phyloP scores from a whole-genome alignment of 2,797 vertebrate species.

The Podarcis siculus region DNA sequence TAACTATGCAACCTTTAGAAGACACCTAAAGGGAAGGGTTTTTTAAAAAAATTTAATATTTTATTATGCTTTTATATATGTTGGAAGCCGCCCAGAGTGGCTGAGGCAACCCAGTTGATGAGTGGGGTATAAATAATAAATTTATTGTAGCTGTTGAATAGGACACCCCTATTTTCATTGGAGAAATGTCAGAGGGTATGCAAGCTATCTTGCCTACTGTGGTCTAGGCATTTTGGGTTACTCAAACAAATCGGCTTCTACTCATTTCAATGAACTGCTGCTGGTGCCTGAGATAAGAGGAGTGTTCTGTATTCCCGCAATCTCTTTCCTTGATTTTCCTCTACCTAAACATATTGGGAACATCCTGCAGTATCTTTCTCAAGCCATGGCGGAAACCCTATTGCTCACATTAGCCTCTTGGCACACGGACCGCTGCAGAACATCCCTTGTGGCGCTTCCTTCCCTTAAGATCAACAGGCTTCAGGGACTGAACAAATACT shows the following conservation, averaged over 20 bases:
- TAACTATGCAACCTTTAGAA: too few species aligned
- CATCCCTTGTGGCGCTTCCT: not conserved
- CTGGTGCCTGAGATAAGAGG: not conserved
- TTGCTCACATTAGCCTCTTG: not conserved
- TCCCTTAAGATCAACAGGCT: not conserved
- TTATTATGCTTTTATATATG: too few species aligned
- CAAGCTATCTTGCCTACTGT: not conserved
- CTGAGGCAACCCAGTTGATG: too few species aligned
- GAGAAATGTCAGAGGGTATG: too few species aligned
- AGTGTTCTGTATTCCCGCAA: accelerated
- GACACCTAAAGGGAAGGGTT: too few species aligned
- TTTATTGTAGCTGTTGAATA: too few species aligned
- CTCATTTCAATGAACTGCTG: not conserved
- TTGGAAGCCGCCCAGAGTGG: too few species aligned
- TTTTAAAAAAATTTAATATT: too few species aligned
- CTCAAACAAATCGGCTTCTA: not conserved
- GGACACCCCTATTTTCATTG: too few species aligned
- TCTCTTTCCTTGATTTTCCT: accelerated
- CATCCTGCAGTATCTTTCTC: accelerated
- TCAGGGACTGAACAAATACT: constrained; percentile 7
- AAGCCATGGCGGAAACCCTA: not conserved
- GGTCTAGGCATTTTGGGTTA: not conserved
- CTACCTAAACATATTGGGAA: not conserved
- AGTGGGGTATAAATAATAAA: too few species aligned
- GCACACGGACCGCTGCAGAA: not conserved